Evolutionary conservation across 2,797 vertebrate species (phyloP), one percentile per base, ranked within the genome.

Genomic region (Myotis pilosus): DNA sequence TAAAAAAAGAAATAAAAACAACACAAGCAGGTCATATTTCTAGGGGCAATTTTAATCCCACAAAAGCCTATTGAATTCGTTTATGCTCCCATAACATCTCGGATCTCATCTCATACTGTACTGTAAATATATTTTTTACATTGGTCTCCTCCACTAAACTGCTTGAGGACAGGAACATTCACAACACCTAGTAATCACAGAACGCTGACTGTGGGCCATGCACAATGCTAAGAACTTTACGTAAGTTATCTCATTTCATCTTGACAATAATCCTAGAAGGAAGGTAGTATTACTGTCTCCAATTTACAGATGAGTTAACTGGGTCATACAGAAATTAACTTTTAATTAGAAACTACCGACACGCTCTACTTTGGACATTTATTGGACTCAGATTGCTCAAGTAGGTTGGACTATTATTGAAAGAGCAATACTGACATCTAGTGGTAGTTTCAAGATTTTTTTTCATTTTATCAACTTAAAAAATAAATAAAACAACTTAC

Each of bases 401-500:
- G 8, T n/a, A 87, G 94, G 38, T 0, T 2, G 53, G 36, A 5
- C 17, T 51, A 9, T 53, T 57, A 86, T 17, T 68, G 41, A 71
- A 76, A 79, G 68, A 47, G 60, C 36, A 80, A 87, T 72, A 80
- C 94, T 97, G 97, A 91, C 97, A 96, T 91, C 97, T 97, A 95
- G 95, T 92, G 98, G 97, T 82, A 83, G 64, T 23, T 66, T 49
- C 55, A 25, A 94, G 49, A 69, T 8, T 55, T 72, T 19, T 9
- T n/a, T 33, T 62, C 44, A 82, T 78, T 78, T 87, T 57, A 75
- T 66, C 15, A 64, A 69, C 44, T 47, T 74, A 82, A 72, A 22
- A 78, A 51, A 41, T 38, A 38, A 3, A 6, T 71, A 25, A 47
- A 87, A 80, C 36, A 44, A 11, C 8, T 55, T 76, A 41, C 2